Evolutionary conservation across 2,888 invertebrate species (phyloP), one percentile per base, ranked within the genome.

Genomic region (Dorcus hopei): DNA sequence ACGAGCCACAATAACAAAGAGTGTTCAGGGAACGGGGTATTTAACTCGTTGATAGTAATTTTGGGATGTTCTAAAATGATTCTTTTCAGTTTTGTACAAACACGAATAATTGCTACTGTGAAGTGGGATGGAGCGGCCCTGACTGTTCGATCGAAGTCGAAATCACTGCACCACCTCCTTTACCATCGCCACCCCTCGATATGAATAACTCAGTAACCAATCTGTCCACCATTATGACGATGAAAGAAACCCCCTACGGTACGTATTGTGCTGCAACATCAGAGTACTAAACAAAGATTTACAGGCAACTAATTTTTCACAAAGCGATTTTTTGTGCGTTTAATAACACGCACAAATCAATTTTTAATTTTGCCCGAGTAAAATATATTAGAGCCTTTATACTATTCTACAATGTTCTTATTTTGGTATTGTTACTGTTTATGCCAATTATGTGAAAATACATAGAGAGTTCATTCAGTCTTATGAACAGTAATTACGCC

Each of bases 1-100:
- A 90, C 88, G 66, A 95, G 93, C 78, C 90, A 91, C 78, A 87
- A 89, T 77, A 91, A 89, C 73, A 82, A 88, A 70, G 93, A 95
- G 77, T 99, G 98, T 81, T 97, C 97, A 58, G 93, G 92, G 62
- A 90, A 91, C 81, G 98, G 98, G 83, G 97, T 97, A 81, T 89
- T 92, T 87, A n/a, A 9, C 41, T 6, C 14, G 11, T 53, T 40
- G 8, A 43, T 40, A 16, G 26, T 48, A 19, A 48, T 48, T 19
- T 48, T 5, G 19, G 8, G 5, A 6, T 14, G 16, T 48, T 48
- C 5, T 42, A 14, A 11, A 9, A 43, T 8, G 43, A 8, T 43
- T 8, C 40, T 58, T 74, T 75, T 50, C 82, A 96, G 96, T 85
- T 88, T 59, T 98, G 97, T 79, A 94, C 97, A 9, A 97, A 95